These are phyloP conservation scores for Lacerta agilis DNA, from an alignment of 2,797 vertebrate species.

Conservation along the genomic window DNA sequence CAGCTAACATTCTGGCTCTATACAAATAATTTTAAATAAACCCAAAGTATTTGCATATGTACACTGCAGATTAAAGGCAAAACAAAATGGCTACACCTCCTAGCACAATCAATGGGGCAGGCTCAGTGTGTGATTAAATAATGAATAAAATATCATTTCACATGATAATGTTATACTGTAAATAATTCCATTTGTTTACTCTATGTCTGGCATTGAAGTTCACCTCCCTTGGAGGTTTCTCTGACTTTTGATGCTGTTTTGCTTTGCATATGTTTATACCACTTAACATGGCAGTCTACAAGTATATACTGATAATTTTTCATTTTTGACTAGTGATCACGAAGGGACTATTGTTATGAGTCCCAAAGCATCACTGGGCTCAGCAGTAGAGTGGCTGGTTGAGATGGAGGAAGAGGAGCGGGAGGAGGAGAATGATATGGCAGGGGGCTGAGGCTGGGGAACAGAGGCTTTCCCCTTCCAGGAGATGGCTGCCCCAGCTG, in stretches of 20 bases:
- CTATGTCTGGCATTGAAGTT: slow-evolving; percentile 59
- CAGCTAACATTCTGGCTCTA: not conserved
- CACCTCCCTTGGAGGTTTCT: slow-evolving; percentile 56
- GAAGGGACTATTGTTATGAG: not conserved
- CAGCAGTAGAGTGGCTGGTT: not conserved
- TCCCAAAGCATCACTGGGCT: too few relatives aligned
- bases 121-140: slow-evolving; percentile 56
- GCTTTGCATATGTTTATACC: slow-evolving; percentile 53
- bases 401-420: too few relatives aligned
- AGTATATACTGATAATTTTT: not conserved
- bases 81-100: slow-evolving; percentile 25
- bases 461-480: not conserved
- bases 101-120: slow-evolving; percentile 20
- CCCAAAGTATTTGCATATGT: not conserved
- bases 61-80: slow-evolving; percentile 26
- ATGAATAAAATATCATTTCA: slow-evolving; percentile 66
- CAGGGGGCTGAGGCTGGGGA: too few relatives aligned
- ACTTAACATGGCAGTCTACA: not conserved
- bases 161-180: slow-evolving; percentile 58
- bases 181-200: slow-evolving; percentile 72
- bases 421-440: too few relatives aligned
- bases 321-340: not conserved
- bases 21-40: slow-evolving; percentile 13
- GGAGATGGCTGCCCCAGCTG: too few relatives aligned
- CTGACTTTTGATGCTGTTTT: slow-evolving; percentile 66